Evolutionary conservation across 2,888 invertebrate species (phyloP).

Genomic region (Apodemia mormo): DNA sequence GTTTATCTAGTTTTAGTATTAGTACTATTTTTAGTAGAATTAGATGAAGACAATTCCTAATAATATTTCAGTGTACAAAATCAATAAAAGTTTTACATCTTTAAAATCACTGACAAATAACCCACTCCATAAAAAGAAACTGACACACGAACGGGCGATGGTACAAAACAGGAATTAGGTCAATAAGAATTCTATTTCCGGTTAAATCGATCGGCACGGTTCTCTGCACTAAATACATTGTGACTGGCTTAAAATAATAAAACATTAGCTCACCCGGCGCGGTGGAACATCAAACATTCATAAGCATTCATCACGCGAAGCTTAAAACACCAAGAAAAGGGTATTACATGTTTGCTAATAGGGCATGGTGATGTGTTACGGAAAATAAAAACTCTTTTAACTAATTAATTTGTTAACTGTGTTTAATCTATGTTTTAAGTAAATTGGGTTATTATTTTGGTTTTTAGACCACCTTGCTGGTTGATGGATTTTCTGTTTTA

Average conservation of each 20-base stretch:
- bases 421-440: no score
- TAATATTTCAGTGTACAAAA: no score
- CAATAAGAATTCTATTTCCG: slow-evolving; percentile 43
- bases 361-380: neutral
- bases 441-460: no score
- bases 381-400: neutral
- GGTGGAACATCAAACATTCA: slow-evolving; percentile 59
- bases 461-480: no score
- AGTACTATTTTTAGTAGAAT: no score
- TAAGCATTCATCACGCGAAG: slow-evolving; percentile 39
- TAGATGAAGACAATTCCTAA: no score
- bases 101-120: neutral
- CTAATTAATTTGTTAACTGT: no score
- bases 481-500: no score
- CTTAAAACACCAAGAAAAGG: slow-evolving; percentile 19
- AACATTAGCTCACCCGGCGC: slow-evolving; percentile 46
- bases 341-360: slow-evolving; percentile 19
- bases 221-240: slow-evolving; percentile 63
- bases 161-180: slow-evolving; percentile 37
- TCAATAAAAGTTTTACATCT: no score
- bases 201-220: slow-evolving; percentile 52
- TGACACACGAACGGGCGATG: slow-evolving; percentile 10
- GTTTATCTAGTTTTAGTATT: no score
- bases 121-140: neutral
- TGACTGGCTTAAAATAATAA: slow-evolving; percentile 68